phyloP scores from a whole-genome alignment of 2,888 invertebrate genomes.

The Napeogenes inachia region DNA sequence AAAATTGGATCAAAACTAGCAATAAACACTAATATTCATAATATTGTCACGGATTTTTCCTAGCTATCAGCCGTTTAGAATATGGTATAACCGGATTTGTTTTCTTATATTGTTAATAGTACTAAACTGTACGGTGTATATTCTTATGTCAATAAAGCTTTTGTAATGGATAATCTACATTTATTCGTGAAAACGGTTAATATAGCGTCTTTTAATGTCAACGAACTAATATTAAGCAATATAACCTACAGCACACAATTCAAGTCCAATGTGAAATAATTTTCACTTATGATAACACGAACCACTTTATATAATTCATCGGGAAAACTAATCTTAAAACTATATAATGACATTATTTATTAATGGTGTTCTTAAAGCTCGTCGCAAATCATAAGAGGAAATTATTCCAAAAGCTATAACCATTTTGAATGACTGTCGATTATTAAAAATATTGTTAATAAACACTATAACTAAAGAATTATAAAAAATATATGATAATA shows the following conservation, averaged over 20 bases:
- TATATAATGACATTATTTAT: too few species aligned
- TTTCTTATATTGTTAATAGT: neutral
- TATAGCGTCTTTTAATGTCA: constrained; percentile 2
- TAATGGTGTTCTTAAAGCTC: too few species aligned
- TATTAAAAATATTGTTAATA: constrained; percentile 9
- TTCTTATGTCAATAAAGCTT: neutral
- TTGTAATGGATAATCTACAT: neutral
- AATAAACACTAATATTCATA: neutral
- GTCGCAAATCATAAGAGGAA: too few species aligned
- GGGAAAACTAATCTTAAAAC: too few species aligned
- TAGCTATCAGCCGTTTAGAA: neutral
- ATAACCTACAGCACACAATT: neutral
- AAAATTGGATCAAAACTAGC: neutral
- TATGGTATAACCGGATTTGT: neutral
- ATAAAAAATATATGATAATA: constrained; percentile 49
- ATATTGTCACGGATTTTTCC: constrained; percentile 1
- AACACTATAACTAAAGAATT: constrained; percentile 8
- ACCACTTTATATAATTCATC: neutral
- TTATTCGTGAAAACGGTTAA: neutral
- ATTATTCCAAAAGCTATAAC: too few species aligned
- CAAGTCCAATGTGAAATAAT: neutral
- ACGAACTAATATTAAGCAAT: constrained; percentile 2
- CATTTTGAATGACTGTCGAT: neutral
- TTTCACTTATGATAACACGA: neutral
- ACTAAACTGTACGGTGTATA: constrained; percentile 2